Percentiles rank a stretch among this genome's conserved stretches.
Conservation (phyloP, 1,140 invertebrate species). For the Dolichoris vasculosae region DNA sequence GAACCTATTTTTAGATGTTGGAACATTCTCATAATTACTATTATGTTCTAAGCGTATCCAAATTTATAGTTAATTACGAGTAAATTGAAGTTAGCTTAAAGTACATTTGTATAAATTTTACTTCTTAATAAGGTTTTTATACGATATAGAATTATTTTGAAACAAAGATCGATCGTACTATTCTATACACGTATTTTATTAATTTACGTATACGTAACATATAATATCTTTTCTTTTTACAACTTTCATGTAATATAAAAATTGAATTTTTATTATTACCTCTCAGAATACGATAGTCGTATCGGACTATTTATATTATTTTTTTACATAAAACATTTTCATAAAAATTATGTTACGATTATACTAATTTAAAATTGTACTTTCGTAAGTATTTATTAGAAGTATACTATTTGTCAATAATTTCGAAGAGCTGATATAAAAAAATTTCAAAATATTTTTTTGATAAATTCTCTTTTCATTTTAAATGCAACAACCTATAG, state of each 20-base stretch:
- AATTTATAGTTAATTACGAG: not conserved
- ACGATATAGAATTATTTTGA: not conserved
- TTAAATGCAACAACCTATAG: conserved; percentile 18
- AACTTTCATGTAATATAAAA: conserved; percentile 9
- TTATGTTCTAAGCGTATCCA: not conserved
- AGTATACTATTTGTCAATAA: conserved; percentile 21
- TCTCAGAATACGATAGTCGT: not conserved
- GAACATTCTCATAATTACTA: too few species aligned
- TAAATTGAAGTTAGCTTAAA: not conserved
- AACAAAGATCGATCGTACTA: not conserved
- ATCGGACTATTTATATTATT: not conserved
- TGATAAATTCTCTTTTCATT: not conserved
- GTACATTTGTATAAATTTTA: not conserved
- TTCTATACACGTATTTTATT: not conserved
- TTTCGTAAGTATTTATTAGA: conserved; percentile 21
- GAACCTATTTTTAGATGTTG: not conserved
- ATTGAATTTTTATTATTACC: not conserved
- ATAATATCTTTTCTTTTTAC: not conserved
- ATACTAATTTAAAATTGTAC: conserved; percentile 34
- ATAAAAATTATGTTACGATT: conserved; percentile 5
- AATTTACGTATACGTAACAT: conserved; percentile 15
- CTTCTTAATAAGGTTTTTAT: conserved; percentile 15
- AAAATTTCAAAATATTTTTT: conserved; percentile 26
- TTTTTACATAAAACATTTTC: conserved; percentile 20
- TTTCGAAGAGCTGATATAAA: not conserved